Percentiles rank a stretch among this genome's conserved stretches.
These are phyloP conservation scores for Psilanteris sp. DNA, from an alignment of 1,140 invertebrate species.

Conservation along the genomic window DNA sequence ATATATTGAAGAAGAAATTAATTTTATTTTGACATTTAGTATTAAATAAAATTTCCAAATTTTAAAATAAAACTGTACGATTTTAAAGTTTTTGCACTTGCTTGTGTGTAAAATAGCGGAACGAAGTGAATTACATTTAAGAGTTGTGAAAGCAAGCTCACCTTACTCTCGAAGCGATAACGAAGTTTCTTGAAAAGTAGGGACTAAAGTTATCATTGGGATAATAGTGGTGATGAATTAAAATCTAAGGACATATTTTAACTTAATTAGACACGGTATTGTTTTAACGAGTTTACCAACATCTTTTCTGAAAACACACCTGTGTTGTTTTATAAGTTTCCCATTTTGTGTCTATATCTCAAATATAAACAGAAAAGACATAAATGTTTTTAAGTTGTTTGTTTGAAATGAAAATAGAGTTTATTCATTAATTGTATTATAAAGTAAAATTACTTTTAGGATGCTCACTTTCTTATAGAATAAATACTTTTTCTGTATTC, in stretches of 20 bases:
- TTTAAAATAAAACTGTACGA: conserved; percentile 33
- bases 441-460: neutral
- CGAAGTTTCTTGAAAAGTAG: conserved; percentile 56
- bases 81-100: conserved; percentile 48
- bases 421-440: conserved; percentile 14
- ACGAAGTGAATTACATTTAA: conserved; percentile 58
- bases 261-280: conserved; percentile 54
- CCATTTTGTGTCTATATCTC: conserved; percentile 29
- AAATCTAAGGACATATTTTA: conserved; percentile 55
- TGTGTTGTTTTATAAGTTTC: conserved; percentile 45
- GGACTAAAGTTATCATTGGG: conserved; percentile 51
- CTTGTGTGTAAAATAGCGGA: conserved; percentile 53
- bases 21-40: no score
- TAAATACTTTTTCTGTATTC: no score
- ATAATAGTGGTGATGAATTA: conserved; percentile 57
- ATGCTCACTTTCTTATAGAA: no score
- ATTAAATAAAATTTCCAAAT: no score
- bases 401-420: conserved; percentile 14
- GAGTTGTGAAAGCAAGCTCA: conserved; percentile 51
- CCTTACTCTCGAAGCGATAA: conserved; percentile 46
- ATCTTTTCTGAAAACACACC: conserved; percentile 37
- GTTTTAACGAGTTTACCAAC: conserved; percentile 54
- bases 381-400: conserved; percentile 22
- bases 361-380: conserved; percentile 17
- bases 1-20: no score